A percentile compares a stretch with the other conserved stretches of the same genome.
Conservation (phyloP, 2,797 vertebrate genomes). For the Megalops cyprinoides region DNA sequence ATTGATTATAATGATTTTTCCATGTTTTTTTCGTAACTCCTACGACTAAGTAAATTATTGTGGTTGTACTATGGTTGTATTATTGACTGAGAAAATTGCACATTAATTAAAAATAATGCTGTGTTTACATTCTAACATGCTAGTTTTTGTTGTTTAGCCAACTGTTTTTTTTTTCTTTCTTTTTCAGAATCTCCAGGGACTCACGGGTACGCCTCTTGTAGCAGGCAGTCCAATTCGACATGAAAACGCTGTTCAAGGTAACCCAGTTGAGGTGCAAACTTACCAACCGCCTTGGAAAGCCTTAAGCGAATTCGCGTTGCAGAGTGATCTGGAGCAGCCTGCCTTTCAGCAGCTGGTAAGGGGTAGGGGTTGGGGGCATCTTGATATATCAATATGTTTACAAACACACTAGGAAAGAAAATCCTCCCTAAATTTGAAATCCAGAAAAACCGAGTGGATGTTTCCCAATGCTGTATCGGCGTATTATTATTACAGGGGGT, state of each 20-base stretch:
- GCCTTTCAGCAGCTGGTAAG: constrained; percentile 82
- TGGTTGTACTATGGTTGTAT: too few species aligned
- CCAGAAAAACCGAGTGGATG: too few species aligned
- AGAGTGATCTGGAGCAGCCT: constrained; percentile 77
- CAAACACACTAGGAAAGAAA: not conserved
- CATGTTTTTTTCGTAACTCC: too few species aligned
- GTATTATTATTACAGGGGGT: not conserved
- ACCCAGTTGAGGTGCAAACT: constrained; percentile 78
- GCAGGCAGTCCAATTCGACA: constrained; percentile 77
- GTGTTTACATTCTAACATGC: too few species aligned
- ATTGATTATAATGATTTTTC: too few species aligned
- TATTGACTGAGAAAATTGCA: too few species aligned
- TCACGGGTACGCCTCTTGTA: constrained; percentile 78
- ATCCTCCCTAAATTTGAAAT: not conserved
- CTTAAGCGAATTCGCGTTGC: constrained; percentile 79
- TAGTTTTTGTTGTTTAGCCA: not conserved
- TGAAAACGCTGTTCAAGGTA: constrained; percentile 73
- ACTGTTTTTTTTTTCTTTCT: not conserved
- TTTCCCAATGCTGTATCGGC: too few species aligned
- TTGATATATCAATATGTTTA: not conserved
- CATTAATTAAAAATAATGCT: too few species aligned
- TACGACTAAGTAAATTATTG: too few species aligned
- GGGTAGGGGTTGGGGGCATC: not conserved
- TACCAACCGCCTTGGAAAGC: constrained; percentile 82
- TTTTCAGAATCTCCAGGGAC: constrained; percentile 76